A percentile compares a stretch with the other conserved stretches of the same genome.
These are phyloP conservation scores for Malurus leucopterus DNA, from an alignment of 2,797 vertebrate species.

Conservation along the genomic window DNA sequence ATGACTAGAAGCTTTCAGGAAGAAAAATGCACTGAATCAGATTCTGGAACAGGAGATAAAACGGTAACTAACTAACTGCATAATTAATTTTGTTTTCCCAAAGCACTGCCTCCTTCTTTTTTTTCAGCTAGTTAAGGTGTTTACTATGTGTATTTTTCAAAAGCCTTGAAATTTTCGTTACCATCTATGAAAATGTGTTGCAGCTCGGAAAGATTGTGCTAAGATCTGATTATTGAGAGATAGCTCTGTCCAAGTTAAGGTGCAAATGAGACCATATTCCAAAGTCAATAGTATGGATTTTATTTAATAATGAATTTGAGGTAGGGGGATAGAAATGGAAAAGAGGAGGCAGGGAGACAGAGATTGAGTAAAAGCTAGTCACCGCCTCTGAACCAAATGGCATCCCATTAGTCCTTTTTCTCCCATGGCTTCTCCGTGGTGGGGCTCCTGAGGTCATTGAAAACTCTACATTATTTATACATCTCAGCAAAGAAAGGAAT, in stretches of 20 bases:
- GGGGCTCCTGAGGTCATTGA: not conserved
- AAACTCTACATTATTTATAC: not conserved
- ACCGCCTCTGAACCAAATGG: not conserved
- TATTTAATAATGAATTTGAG: not conserved
- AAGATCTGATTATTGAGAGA: not conserved
- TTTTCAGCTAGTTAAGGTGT: not conserved
- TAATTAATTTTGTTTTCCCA: not conserved
- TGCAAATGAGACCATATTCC: not conserved
- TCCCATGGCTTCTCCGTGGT: not conserved
- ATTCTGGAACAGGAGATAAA: constrained; percentile 28
- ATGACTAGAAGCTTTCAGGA: constrained; percentile 84
- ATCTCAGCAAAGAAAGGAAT: not conserved
- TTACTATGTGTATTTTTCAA: not conserved
- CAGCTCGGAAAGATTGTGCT: not conserved
- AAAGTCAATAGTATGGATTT: not conserved
- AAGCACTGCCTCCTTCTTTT: not conserved
- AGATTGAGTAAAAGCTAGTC: not conserved
- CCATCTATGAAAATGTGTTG: not conserved
- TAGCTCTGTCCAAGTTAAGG: not conserved
- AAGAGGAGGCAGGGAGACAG: not conserved
- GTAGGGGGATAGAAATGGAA: not conserved
- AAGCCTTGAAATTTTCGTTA: not conserved
- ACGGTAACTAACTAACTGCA: constrained; percentile 61
- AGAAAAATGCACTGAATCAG: constrained; percentile 73
- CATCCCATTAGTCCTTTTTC: not conserved